Evolutionary conservation across 2,797 vertebrate species (phyloP).

Genomic region (Prunella strophiata): DNA sequence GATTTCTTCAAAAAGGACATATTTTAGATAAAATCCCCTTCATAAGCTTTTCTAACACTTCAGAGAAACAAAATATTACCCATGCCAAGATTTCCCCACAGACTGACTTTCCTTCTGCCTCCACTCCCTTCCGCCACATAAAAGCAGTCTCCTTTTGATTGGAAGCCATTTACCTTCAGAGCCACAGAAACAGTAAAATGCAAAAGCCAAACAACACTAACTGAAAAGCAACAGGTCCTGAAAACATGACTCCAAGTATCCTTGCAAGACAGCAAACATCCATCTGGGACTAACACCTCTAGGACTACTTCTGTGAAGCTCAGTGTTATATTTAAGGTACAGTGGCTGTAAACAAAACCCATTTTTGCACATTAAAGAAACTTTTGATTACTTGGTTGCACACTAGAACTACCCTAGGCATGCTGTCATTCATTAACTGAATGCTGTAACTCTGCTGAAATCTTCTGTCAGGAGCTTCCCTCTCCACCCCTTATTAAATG

Average conservation of each 20-base stretch:
- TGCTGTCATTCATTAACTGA: not conserved
- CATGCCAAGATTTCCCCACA: not conserved
- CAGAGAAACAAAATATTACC: not conserved
- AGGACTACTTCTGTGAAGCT: not conserved
- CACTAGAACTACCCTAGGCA: not conserved
- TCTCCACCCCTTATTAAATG: not conserved
- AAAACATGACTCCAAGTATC: not conserved
- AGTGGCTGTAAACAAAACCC: not conserved
- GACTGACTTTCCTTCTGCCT: not conserved
- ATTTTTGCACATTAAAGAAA: not conserved
- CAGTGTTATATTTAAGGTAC: rapidly evolving
- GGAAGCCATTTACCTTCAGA: not conserved
- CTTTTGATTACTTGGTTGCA: not conserved
- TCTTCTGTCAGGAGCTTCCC: not conserved
- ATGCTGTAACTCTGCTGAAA: not conserved
- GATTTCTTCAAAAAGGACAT: not conserved
- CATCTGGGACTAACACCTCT: not conserved
- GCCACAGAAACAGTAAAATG: not conserved
- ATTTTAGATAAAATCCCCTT: not conserved
- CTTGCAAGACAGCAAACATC: not conserved
- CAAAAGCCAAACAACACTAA: not conserved
- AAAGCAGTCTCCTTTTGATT: not conserved
- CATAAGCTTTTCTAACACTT: not conserved
- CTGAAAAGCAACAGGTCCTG: not conserved
- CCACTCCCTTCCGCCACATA: not conserved